These are phyloP conservation scores for Ovis canadensis DNA, from an alignment of 2,113 vertebrate species.

Conservation along the genomic window DNA sequence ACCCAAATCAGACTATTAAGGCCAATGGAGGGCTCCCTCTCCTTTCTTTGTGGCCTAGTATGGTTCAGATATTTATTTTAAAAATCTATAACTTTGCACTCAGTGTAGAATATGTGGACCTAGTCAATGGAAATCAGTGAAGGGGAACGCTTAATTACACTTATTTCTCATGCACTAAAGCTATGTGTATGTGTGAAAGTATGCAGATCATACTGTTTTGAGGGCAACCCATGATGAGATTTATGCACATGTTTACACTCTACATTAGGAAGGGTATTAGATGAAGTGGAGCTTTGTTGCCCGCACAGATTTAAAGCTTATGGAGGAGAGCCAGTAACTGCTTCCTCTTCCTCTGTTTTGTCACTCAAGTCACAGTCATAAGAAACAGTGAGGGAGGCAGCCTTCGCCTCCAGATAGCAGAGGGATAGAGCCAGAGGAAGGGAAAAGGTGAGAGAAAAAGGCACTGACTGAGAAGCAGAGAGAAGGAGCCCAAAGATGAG, in stretches of 20 bases:
- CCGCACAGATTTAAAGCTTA: constrained; percentile 47
- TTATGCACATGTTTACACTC: constrained; percentile 61
- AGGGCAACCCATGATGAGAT: background rate
- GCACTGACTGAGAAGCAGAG: constrained; percentile 91
- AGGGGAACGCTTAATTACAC: background rate
- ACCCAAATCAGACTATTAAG: background rate
- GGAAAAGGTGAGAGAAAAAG: constrained; percentile 89
- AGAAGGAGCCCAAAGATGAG: constrained; percentile 91
- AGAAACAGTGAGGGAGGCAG: constrained; percentile 75
- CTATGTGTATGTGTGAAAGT: background rate
- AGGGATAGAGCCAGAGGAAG: constrained; percentile 93
- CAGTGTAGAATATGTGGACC: background rate
- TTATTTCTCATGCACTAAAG: constrained; percentile 41
- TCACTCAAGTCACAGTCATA: constrained; percentile 79
- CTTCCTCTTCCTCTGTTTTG: constrained; percentile 86
- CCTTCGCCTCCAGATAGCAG: constrained; percentile 91
- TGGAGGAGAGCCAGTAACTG: constrained; percentile 73
- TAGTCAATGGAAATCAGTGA: background rate
- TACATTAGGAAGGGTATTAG: constrained; percentile 47
- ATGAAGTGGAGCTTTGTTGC: constrained; percentile 34
- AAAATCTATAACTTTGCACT: background rate
- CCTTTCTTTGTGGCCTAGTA: background rate
- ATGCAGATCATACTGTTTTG: background rate
- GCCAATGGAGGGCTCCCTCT: background rate
- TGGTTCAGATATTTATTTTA: constrained; percentile 11